Percentiles rank a stretch among this genome's conserved stretches.
These are phyloP conservation scores for Diadema setosum DNA, from an alignment of 35 echinoderm and acorn worm genomes.

Conservation along the genomic window DNA sequence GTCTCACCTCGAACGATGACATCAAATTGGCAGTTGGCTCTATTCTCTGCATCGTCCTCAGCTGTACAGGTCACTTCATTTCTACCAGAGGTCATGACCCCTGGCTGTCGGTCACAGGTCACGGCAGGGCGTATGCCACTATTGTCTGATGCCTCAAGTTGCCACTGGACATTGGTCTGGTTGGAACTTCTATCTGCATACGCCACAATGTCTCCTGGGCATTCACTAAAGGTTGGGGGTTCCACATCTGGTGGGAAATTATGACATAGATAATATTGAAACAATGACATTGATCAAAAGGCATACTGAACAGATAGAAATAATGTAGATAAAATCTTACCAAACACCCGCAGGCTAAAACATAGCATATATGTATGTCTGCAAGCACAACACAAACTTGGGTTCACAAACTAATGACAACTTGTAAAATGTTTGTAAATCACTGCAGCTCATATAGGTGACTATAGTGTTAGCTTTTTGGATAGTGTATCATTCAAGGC, in stretches of 20 bases:
- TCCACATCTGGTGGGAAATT: constrained; percentile 37
- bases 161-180: not conserved
- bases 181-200: constrained; percentile 11
- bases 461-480: no score
- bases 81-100: not conserved
- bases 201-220: not conserved
- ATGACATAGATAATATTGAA: no score
- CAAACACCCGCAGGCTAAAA: no score
- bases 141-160: constrained; percentile 7
- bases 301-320: no score
- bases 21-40: not conserved
- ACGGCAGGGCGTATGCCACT: constrained; percentile 1
- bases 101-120: constrained; percentile 14
- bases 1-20: constrained; percentile 1
- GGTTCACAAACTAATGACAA: no score
- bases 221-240: not conserved
- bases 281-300: no score
- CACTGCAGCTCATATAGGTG: no score
- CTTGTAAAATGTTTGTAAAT: no score
- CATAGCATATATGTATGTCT: no score
- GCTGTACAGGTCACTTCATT: constrained; percentile 1
- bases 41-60: not conserved
- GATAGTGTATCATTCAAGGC: no score
- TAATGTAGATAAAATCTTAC: no score
- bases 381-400: no score